These are phyloP conservation scores for Netta rufina DNA, from an alignment of 2,797 vertebrate genomes.

Conservation along the genomic window DNA sequence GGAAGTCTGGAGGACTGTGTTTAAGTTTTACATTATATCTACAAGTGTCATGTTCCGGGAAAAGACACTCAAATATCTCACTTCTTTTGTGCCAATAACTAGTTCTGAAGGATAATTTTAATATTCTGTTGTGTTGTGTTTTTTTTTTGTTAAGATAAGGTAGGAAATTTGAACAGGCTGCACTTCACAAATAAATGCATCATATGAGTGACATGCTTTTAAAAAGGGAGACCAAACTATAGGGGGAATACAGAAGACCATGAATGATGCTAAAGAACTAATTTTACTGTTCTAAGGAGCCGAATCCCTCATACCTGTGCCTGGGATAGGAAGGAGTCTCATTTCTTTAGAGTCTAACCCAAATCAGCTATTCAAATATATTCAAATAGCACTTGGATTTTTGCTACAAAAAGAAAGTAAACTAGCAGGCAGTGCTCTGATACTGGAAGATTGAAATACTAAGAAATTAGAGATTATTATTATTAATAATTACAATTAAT, in stretches of 20 bases:
- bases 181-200: neutral
- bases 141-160: neutral
- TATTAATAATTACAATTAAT: no score
- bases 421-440: neutral
- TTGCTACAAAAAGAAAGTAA: neutral
- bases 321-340: neutral
- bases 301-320: neutral
- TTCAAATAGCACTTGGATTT: constrained; percentile 24
- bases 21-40: neutral
- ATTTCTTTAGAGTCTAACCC: neutral
- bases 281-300: neutral
- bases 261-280: neutral
- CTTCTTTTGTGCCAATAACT: neutral
- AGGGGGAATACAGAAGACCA: neutral
- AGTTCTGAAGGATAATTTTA: neutral
- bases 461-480: neutral
- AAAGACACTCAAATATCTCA: neutral
- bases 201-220: neutral
- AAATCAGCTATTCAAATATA: constrained; percentile 4
- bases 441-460: neutral
- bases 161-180: neutral
- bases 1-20: neutral
- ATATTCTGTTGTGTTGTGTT: neutral
- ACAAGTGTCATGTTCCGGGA: neutral
- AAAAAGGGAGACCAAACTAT: neutral